phyloP scores from a whole-genome alignment of 2,797 vertebrate genomes.

The Aldrovandia affinis region DNA sequence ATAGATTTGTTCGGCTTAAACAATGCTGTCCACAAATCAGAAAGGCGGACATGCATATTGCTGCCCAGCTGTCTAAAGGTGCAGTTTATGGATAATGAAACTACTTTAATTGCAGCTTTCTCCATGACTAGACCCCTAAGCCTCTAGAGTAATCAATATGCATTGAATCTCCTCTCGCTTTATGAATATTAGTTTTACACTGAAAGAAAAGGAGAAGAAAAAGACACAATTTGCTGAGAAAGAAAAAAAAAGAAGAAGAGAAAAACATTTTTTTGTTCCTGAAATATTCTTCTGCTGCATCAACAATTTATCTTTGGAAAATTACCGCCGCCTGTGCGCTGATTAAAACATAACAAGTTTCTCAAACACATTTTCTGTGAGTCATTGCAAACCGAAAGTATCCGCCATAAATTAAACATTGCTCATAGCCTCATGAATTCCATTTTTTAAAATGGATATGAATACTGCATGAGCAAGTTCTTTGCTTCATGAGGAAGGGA shows the following conservation, averaged over 20 bases:
- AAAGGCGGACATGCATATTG: slow-evolving; percentile 47
- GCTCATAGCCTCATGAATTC: slow-evolving; percentile 61
- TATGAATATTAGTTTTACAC: slow-evolving; percentile 71
- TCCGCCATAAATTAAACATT: slow-evolving; percentile 69
- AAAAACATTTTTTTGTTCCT: slow-evolving; percentile 44
- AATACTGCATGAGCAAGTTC: slow-evolving; percentile 74
- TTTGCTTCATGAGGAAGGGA: slow-evolving; percentile 65
- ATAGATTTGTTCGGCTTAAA: slow-evolving; percentile 70
- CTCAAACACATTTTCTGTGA: slow-evolving; percentile 46
- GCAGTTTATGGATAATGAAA: slow-evolving; percentile 73
- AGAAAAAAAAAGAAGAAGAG: slow-evolving; percentile 39
- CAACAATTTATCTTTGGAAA: slow-evolving; percentile 59
- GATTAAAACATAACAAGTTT: slow-evolving; percentile 62
- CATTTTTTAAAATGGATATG: slow-evolving; percentile 61
- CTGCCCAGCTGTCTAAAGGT: slow-evolving; percentile 70
- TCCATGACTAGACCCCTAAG: slow-evolving; percentile 64
- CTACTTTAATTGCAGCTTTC: slow-evolving; percentile 71
- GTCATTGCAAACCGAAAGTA: slow-evolving; percentile 44
- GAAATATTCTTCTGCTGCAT: slow-evolving; percentile 27
- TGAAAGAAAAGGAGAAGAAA: slow-evolving; percentile 59
- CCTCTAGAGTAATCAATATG: slow-evolving; percentile 82
- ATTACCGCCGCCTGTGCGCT: slow-evolving; percentile 54
- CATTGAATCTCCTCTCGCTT: slow-evolving; percentile 75
- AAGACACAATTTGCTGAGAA: slow-evolving; percentile 55
- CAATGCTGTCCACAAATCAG: slow-evolving; percentile 62